Conservation (phyloP, 2,113 vertebrate genomes). For the Mesembrinibis cayennensis region DNA sequence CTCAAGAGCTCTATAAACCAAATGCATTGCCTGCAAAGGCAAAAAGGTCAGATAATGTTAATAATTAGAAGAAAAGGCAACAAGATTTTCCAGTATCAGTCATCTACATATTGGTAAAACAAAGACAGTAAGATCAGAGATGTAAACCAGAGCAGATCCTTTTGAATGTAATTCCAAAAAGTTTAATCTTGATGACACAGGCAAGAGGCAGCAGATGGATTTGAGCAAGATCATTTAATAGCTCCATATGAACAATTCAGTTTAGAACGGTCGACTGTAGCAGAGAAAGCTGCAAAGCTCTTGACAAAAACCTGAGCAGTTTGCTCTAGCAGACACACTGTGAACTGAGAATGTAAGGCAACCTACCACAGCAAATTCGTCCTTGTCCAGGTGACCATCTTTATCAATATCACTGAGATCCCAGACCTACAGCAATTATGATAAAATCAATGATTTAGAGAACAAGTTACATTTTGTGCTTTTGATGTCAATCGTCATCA, state of each 20-base stretch:
- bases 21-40: constrained; percentile 90
- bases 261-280: neutral
- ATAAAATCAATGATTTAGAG: neutral
- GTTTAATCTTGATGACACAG: neutral
- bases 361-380: constrained; percentile 97
- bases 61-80: neutral
- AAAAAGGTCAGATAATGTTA: neutral
- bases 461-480: neutral
- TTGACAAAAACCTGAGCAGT: neutral
- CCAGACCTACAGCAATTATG: constrained; percentile 84
- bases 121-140: neutral
- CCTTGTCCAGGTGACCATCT: constrained; percentile 95
- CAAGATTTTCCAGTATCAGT: neutral
- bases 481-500: neutral
- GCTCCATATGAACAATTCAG: neutral
- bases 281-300: neutral
- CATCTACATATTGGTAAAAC: neutral
- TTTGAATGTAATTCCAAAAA: neutral
- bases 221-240: neutral
- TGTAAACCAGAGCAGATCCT: neutral
- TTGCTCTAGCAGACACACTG: neutral
- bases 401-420: constrained; percentile 99
- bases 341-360: neutral
- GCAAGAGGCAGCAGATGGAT: neutral
- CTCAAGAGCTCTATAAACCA: constrained; percentile 96